Evolutionary conservation across 2,888 invertebrate genomes (phyloP).

Genomic region (Phragmatobia fuliginosa): DNA sequence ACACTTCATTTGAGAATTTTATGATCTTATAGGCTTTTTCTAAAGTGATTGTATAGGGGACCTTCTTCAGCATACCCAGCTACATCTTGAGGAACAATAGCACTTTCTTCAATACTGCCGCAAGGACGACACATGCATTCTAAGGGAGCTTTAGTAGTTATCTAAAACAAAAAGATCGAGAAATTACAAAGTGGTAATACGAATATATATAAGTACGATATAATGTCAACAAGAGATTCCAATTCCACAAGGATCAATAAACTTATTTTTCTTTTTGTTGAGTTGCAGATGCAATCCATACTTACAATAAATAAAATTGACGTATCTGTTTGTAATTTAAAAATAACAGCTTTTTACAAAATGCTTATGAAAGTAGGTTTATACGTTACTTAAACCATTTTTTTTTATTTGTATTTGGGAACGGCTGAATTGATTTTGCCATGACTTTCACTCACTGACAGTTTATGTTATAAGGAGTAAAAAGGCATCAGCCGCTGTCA

Average conservation of each 20-base stretch:
- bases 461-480: no score
- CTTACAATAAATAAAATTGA: no score
- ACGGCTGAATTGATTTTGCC: no score
- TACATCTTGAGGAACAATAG: slow-evolving; percentile 96
- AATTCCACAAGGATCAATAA: background rate
- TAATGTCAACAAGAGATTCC: background rate
- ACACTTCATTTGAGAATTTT: background rate
- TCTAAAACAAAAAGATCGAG: slow-evolving; percentile 81
- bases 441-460: no score
- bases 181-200: background rate
- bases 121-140: slow-evolving; percentile 98
- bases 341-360: no score
- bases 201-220: background rate
- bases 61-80: slow-evolving; percentile 94
- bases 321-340: no score
- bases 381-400: no score
- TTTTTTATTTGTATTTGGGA: no score
- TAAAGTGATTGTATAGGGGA: slow-evolving; percentile 92
- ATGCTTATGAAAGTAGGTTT: no score
- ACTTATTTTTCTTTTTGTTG: background rate
- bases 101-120: slow-evolving; percentile 94
- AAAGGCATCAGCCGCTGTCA: no score
- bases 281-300: no score
- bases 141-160: slow-evolving; percentile 96
- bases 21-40: slow-evolving; percentile 87